phyloP scores from a whole-genome alignment of 2,888 invertebrate species.

The Sminthurinus aureus region DNA sequence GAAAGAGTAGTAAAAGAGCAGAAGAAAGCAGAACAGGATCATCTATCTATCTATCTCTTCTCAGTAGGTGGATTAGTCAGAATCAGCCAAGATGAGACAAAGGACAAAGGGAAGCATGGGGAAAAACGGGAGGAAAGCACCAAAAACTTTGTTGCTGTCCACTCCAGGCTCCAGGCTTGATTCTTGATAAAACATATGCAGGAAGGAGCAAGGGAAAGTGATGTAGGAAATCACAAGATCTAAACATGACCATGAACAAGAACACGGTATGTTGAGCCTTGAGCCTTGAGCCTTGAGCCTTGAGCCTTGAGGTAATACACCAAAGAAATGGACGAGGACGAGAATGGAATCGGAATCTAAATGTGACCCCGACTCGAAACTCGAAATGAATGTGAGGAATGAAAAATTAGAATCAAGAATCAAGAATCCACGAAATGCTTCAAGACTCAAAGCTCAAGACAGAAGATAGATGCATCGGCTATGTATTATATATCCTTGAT shows the following conservation, averaged over 20 bases:
- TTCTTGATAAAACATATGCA: background rate
- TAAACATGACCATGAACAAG: no score
- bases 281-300: no score
- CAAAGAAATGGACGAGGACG: no score
- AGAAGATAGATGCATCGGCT: no score
- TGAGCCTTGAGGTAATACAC: no score
- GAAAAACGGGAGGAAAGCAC: background rate
- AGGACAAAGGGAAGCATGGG: background rate
- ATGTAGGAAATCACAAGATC: background rate
- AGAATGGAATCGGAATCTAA: background rate
- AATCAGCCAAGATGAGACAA: background rate
- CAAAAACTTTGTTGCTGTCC: background rate
- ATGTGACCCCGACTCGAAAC: background rate
- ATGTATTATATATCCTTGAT: no score
- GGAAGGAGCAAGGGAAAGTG: background rate
- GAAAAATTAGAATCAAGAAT: background rate
- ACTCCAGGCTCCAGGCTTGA: background rate
- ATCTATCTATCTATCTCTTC: background rate
- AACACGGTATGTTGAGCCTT: no score
- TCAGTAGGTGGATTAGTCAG: slow-evolving; percentile 14
- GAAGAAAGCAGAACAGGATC: background rate
- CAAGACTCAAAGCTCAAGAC: no score
- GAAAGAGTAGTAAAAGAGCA: background rate
- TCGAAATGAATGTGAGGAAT: background rate
- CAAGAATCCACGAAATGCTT: background rate